Evolutionary conservation across 2,113 vertebrate species (phyloP).

Genomic region (Gavia stellata): DNA sequence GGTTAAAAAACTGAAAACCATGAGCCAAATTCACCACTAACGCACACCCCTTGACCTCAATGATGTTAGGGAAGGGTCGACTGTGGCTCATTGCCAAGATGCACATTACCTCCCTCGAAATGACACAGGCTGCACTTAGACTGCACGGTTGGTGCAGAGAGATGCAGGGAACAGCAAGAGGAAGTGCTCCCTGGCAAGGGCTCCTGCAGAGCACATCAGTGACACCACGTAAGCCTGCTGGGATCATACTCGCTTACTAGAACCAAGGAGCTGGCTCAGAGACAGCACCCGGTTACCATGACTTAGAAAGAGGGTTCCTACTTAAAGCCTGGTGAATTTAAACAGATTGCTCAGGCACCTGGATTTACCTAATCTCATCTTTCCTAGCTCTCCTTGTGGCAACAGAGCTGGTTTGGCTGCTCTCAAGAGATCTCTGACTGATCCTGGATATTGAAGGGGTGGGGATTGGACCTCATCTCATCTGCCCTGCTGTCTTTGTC

Average conservation of each 20-base stretch:
- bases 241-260: not conserved
- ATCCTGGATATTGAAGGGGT: not conserved
- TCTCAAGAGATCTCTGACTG: not conserved
- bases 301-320: not conserved
- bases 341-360: not conserved
- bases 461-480: not conserved
- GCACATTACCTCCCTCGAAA: not conserved
- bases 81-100: not conserved
- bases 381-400: not conserved
- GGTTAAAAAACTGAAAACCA: not conserved
- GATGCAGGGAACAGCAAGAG: not conserved
- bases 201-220: not conserved
- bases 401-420: not conserved
- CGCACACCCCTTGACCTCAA: not conserved
- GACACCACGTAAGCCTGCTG: not conserved
- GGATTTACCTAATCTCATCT: conserved; percentile 25
- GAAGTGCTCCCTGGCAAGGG: not conserved
- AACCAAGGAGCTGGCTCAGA: not conserved
- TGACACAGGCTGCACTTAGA: not conserved
- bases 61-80: not conserved
- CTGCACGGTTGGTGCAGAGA: not conserved
- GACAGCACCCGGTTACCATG: not conserved
- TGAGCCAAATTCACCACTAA: not conserved
- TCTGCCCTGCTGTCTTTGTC: not conserved
- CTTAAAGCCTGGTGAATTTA: not conserved